Evolutionary conservation across 2,113 vertebrate genomes (phyloP), one percentile per base, ranked within the genome.

Genomic region (Sula dactylatra): DNA sequence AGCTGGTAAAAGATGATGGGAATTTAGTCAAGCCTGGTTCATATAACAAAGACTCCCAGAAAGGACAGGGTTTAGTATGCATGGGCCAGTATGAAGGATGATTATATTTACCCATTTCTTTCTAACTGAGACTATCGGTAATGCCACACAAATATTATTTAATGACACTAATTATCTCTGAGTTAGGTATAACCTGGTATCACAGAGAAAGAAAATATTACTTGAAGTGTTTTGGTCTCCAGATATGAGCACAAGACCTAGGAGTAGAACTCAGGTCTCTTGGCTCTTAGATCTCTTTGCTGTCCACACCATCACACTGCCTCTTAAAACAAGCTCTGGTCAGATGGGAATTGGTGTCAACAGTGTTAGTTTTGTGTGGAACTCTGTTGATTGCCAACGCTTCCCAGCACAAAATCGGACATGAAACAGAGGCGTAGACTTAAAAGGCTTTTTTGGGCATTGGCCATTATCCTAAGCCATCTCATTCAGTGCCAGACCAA

Each of bases 361-460:
- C 36, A 34, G 21, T 13, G 13, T 11, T 21, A 31, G 5, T 49
- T 78, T 91, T 67, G 26, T 71, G 22, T 85, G 42, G 66, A 15
- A 15, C 13, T 44, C 16, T n/a, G 14, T 6, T 0, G 0, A 27
- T n/a, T 90, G 52, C 3, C 29, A 93, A 4, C 17, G 17, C 18
- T 90, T 90, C 49, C 45, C 49, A 56, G 34, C 0, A 0, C 61
- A 31, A 90, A 82, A 90, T 11, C 32, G 36, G 36, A 29, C 9
- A 31, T 61, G 52, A 76, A 69, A 77, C 49, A 80, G 40, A 90
- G 66, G 14, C 1, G 3, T 18, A 55, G 40, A 82, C 20, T 22
- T 61, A 26, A 55, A 71, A 69, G 15, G 6, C 10, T 55, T 81
- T 76, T 74, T 26, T 24, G 36, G 31, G 6, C 16, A 36, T 29